These are phyloP conservation scores for Epizoanthus stellaris DNA, from an alignment of 92 coral and sea anemone genomes.

Conservation along the genomic window DNA sequence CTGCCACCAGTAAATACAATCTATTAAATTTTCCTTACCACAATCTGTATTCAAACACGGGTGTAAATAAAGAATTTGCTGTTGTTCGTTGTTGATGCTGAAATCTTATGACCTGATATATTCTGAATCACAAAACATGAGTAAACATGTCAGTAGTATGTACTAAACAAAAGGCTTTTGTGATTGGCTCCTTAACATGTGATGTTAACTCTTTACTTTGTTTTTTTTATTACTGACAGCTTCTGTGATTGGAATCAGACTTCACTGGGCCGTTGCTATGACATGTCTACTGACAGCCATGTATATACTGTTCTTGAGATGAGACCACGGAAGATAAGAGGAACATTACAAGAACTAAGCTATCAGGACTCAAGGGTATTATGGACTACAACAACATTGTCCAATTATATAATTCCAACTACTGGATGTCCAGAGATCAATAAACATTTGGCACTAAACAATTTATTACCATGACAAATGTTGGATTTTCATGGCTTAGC, in stretches of 20 bases:
- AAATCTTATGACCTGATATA: too few relatives aligned
- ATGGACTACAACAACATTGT: not conserved
- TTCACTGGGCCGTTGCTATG: conserved; percentile 96
- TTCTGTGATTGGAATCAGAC: conserved; percentile 96
- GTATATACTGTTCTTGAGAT: conserved; percentile 84
- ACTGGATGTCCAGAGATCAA: not conserved
- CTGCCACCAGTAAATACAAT: too few relatives aligned
- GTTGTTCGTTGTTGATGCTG: too few relatives aligned
- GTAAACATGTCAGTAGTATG: too few relatives aligned
- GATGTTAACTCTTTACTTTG: not conserved
- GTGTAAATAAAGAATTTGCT: too few relatives aligned
- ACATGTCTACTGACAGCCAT: conserved; percentile 82
- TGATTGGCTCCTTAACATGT: too few relatives aligned
- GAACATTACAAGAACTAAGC: not conserved
- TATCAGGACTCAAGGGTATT: not conserved
- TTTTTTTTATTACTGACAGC: conserved; percentile 64
- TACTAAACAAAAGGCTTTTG: too few relatives aligned
- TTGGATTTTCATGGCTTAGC: conserved; percentile 3
- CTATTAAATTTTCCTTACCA: too few relatives aligned
- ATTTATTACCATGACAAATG: not conserved
- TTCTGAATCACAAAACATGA: too few relatives aligned
- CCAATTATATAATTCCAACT: not conserved
- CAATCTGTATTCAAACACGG: too few relatives aligned
- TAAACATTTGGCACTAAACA: not conserved
- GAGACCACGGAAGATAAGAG: not conserved